Base-by-base conservation (phyloP, 2,113 vertebrate species). In the Catagonus wagneri region DNA sequence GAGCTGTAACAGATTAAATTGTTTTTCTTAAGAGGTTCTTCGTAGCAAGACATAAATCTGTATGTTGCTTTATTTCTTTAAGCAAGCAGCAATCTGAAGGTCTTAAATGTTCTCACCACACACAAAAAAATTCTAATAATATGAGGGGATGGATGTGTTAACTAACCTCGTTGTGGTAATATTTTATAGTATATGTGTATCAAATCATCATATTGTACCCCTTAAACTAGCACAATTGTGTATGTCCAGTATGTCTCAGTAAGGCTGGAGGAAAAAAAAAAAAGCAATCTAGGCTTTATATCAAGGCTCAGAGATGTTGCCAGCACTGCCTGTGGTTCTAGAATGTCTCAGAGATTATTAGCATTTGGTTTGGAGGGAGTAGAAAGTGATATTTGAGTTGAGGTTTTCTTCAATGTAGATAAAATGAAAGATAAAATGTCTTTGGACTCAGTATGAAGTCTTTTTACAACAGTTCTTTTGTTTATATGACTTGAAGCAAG, bases 401-500 rank as follows among this genome's bases (percentile, higher is more conserved):
- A 92, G 22, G 22, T 84, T 85, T 76, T 76, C 44, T 95, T 96
- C 4, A 83, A 3, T 15, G 14, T 95, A 39, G 7, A 15, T 89
- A 80, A 60, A 80, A 54, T 66, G 32, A 79, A 93, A 88, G 83
- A 76, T 78, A 74, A 65, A 76, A 34, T 92, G 54, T 90, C 52
- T 63, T 95, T 71, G 68, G 36, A 83, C 4, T 93, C 36, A 50
- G 25, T 65, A 14, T 27, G 6, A 83, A 25, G 10, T 85, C 15
- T 90, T 89, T 96, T 61, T 83, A 71, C 6, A 86, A 34, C 15
- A 83, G 7, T 95, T 94, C 14, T 89, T 96, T 96, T 96, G 81
- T 89, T 91, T 96, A 65, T 88, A 19, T 36, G 7, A 65, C 61
- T 68, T 90, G 0, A 95, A 83, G 58, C 9, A 93, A 92, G 36